phyloP scores from a whole-genome alignment of 1,140 invertebrate genomes.

The Drosophila chauvacae region DNA sequence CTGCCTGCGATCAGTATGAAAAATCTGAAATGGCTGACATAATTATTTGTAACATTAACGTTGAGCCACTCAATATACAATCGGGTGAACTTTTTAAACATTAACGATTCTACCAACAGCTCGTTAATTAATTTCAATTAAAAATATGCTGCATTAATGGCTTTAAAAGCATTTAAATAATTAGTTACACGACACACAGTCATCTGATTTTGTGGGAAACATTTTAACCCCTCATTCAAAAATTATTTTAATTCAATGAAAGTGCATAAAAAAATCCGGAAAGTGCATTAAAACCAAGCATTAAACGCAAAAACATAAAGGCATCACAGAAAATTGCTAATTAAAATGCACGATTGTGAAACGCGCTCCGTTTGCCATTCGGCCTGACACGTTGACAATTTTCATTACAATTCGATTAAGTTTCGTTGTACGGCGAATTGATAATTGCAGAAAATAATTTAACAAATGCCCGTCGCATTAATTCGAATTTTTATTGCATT shows the following conservation, averaged over 20 bases:
- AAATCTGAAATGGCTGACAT: neutral
- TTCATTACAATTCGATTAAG: conserved; percentile 77
- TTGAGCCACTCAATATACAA: conserved; percentile 16
- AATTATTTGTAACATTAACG: conserved; percentile 12
- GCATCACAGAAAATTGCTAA: conserved; percentile 55
- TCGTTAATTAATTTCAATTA: conserved; percentile 77
- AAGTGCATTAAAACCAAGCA: conserved; percentile 64
- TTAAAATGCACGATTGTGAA: conserved; percentile 65
- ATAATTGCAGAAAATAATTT: conserved; percentile 52
- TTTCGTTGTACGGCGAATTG: conserved; percentile 28
- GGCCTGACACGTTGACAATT: conserved; percentile 61
- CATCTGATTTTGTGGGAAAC: conserved; percentile 6
- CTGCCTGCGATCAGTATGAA: neutral
- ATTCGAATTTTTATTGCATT: conserved; percentile 10
- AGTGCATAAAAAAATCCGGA: conserved; percentile 43
- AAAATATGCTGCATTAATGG: conserved; percentile 67
- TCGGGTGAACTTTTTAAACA: conserved; percentile 27
- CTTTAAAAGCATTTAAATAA: conserved; percentile 74
- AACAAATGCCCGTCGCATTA: conserved; percentile 30
- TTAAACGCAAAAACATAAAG: conserved; percentile 48
- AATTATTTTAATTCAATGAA: conserved; percentile 59
- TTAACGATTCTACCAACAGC: conserved; percentile 46
- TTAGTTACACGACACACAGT: conserved; percentile 63
- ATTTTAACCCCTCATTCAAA: conserved; percentile 5
- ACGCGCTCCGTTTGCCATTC: conserved; percentile 26